phyloP scores from a whole-genome alignment of 2,888 invertebrate species.

The Erebia palarica region DNA sequence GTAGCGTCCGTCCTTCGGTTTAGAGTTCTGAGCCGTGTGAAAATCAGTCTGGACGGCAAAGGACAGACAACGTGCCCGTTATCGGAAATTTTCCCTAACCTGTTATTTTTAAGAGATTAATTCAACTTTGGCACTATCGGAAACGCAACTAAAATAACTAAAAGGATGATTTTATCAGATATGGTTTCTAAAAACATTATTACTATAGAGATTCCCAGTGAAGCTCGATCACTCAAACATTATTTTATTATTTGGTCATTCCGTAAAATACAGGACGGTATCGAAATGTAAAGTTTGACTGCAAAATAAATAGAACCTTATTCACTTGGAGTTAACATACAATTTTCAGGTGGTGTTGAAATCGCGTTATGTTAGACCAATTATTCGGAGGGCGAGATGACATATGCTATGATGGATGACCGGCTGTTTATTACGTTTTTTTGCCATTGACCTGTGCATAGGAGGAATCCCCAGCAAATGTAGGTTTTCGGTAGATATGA shows the following conservation, averaged over 20 bases:
- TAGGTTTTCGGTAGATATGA: conserved; percentile 17
- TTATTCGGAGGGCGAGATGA: conserved; percentile 57
- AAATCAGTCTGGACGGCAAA: too few species aligned
- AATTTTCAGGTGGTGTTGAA: conserved; percentile 31
- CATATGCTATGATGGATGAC: conserved; percentile 60
- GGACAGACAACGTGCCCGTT: too few species aligned
- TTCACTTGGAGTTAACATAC: conserved; percentile 24
- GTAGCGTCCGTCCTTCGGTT: too few species aligned
- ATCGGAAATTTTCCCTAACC: too few species aligned
- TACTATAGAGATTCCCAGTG: not conserved
- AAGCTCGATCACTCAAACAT: conserved; percentile 15
- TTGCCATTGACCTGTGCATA: conserved; percentile 46
- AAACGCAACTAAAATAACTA: not conserved
- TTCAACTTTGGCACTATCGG: too few species aligned
- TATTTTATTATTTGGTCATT: conserved; percentile 23
- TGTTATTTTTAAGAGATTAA: too few species aligned
- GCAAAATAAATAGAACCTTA: conserved; percentile 25
- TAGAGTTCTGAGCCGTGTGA: too few species aligned
- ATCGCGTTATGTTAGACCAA: conserved; percentile 47
- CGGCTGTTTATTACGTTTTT: conserved; percentile 58
- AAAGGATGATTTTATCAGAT: not conserved
- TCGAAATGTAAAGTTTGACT: conserved; percentile 23
- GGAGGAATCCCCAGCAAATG: conserved; percentile 30
- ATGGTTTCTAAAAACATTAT: not conserved
- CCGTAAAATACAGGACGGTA: conserved; percentile 14